Base-by-base conservation (phyloP, 2,888 invertebrate species). In the Cantharis rufa region DNA sequence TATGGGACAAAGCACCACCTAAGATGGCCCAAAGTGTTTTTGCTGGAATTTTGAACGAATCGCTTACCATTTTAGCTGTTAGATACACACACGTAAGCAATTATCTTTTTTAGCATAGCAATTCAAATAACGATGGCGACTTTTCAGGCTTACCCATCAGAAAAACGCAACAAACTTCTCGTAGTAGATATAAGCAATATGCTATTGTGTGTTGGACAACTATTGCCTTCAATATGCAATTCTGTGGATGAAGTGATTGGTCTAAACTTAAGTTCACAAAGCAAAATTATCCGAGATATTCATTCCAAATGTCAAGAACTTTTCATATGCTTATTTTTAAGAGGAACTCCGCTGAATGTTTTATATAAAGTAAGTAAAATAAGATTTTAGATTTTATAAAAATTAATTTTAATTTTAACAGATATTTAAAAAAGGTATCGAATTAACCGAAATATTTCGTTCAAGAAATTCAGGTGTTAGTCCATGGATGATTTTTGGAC, bases 1-100 rank as follows among this genome's bases (percentile, higher is more conserved):
- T 96, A 62, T 96, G 96, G 96, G 94, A 93, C 82, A 95, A 95
- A 0, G 95, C 96, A n/a, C 95, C 96, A 0, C 96, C 96, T 0
- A 93, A 94, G 86, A 95, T 95, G 93, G 95, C 96, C 0, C 95
- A 95, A 84, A 90, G 95, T 81, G 93, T 96, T 71, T 94, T 95
- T 83, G 92, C 94, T 2, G 96, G 95, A 3, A 95, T 96, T 93
- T 88, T 96, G 0, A 96, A 96, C 83, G 96, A 96, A 87, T 95
- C 95, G 0, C 88, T 96, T 10, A 94, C 94, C 1, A 95, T 96
- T 82, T 87, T 96, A 62, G 93, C 94, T 2, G 93, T 94, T 2
- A 91, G 96, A 80, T 96, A 95, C 86, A 93, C 94, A 62, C 94
- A 95, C 89, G 94, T 94, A 88, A 85, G n/a, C 7, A 1, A 48